These are phyloP conservation scores for Pelosia muscerda DNA, from an alignment of 2,888 invertebrate genomes.

Conservation along the genomic window DNA sequence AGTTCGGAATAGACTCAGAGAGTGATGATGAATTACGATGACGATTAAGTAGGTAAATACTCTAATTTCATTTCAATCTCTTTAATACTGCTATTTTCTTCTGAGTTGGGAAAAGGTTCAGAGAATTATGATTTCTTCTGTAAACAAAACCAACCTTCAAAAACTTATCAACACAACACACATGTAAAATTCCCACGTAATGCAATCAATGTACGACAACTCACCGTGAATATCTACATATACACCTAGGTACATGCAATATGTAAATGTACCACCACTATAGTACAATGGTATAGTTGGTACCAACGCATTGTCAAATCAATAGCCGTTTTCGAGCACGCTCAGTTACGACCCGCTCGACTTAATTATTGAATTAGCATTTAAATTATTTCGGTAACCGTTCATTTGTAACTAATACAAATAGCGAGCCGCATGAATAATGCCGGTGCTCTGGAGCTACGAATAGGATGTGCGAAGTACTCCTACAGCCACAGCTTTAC, in stretches of 20 bases:
- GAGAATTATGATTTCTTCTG: no score
- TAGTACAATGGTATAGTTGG: slow-evolving; percentile 34
- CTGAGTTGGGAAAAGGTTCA: no score
- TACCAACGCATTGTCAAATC: slow-evolving; percentile 64
- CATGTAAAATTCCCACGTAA: slow-evolving; percentile 37
- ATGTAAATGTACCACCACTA: slow-evolving; percentile 25
- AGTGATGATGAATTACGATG: no score
- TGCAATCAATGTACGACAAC: slow-evolving; percentile 27
- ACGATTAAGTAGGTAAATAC: no score
- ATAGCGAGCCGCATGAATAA: slow-evolving; percentile 85
- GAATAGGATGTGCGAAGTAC: slow-evolving; percentile 40
- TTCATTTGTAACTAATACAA: slow-evolving; percentile 88
- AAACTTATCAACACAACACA: slow-evolving; percentile 9
- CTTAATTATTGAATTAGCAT: slow-evolving; percentile 88
- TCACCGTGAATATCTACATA: slow-evolving; percentile 35
- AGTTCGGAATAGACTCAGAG: no score
- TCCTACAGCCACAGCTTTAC: neutral
- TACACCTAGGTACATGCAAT: slow-evolving; percentile 11
- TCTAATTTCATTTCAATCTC: neutral
- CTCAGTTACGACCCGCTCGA: slow-evolving; percentile 79
- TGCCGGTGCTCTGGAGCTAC: slow-evolving; percentile 60
- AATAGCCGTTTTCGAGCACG: slow-evolving; percentile 70
- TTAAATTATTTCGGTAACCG: slow-evolving; percentile 87
- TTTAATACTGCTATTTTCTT: no score
- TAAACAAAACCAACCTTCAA: neutral